These are phyloP conservation scores for Pseudococcus longispinus DNA, from an alignment of 2,888 invertebrate genomes.

Conservation along the genomic window DNA sequence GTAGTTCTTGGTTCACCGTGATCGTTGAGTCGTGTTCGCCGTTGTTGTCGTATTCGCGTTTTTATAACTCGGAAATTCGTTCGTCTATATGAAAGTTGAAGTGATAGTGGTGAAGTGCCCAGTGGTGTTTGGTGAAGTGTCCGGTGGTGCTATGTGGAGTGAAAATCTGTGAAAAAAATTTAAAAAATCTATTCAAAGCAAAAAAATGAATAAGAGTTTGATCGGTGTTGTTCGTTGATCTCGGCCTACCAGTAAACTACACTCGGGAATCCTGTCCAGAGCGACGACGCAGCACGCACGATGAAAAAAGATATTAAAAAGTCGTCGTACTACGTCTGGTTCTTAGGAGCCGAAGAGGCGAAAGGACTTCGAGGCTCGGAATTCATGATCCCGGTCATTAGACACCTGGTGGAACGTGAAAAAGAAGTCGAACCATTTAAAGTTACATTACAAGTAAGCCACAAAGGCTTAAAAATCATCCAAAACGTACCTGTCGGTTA, in stretches of 20 bases:
- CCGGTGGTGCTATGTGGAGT: background rate
- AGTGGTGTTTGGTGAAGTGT: background rate
- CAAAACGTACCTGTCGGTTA: conserved; percentile 71
- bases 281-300: conserved; percentile 62
- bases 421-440: conserved; percentile 86
- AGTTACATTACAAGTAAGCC: conserved; percentile 82
- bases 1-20: background rate
- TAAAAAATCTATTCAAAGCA: background rate
- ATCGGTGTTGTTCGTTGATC: background rate
- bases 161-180: too few relatives aligned
- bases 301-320: conserved; percentile 82
- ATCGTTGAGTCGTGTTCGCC: background rate
- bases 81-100: background rate
- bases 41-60: background rate
- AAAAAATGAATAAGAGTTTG: conserved; percentile 7
- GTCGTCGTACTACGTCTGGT: conserved; percentile 90
- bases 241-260: background rate
- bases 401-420: conserved; percentile 83
- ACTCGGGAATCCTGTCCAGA: too few relatives aligned
- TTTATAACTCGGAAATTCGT: background rate
- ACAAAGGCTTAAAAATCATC: conserved; percentile 92
- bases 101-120: background rate
- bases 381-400: conserved; percentile 84
- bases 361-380: conserved; percentile 85
- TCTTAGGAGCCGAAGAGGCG: conserved; percentile 94